Base-by-base conservation (phyloP, 2,797 vertebrate genomes). In the Sphaeramia orbicularis region DNA sequence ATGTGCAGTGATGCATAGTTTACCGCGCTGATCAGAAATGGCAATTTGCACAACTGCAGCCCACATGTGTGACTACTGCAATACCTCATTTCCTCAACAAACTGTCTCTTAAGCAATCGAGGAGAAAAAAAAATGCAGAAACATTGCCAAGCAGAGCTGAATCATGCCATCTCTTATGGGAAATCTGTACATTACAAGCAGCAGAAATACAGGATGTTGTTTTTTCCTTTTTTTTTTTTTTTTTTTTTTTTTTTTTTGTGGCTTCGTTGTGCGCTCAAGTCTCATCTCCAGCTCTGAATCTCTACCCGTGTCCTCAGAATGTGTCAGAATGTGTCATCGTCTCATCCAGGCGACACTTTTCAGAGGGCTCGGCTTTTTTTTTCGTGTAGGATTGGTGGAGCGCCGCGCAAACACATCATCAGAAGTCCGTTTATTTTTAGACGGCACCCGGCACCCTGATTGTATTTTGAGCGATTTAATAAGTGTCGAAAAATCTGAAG, bases 391-490 rank as follows among this genome's bases (percentile, higher is more conserved):
- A 51, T 10, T 49, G 51, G 10, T 18, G 19, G 14, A 40, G 41
- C 38, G 57, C 35, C 49, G 19, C 38, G 53, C n/a, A 41, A 45
- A 40, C 38, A 18, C 61, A 30, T 37, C 54, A 43, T 60, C 60
- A 32, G 50, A 18, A 57, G 35, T 16, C 1, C 41, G 47, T 66
- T 84, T 90, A 85, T 91, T 89, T 91, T 87, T 71, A 84, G 88
- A 68, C 54, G 11, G 47, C 44, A n/a, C 65, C 11, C 4, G 21
- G 4, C 21, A 15, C 2, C 11, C 79, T 79, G 80, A 88, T 85
- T 86, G 81, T 76, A 64, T 74, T 87, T 48, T 72, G 57, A 84
- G 57, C 78, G 85, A 88, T 85, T 83, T 82, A 80, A 83, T 85
- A 75, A 77, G 76, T 63, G 54, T 61, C 9, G 10, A 60, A 63